A percentile compares a stretch with the other conserved stretches of the same genome.
phyloP scores from a whole-genome alignment of 2,888 invertebrate genomes.

The Falcaria lacertinaria region DNA sequence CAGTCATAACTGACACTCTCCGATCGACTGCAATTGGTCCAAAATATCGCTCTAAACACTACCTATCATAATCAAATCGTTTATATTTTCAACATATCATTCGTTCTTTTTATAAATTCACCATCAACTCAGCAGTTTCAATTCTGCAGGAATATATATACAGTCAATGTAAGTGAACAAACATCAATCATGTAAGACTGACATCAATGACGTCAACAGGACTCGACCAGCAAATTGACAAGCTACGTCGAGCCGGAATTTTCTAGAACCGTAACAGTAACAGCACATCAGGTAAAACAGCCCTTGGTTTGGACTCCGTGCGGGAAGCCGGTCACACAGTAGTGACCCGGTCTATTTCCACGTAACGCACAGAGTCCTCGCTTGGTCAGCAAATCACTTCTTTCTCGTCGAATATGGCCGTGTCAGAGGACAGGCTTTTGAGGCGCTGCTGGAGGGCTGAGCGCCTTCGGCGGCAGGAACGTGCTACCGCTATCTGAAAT shows the following conservation, averaged over 20 bases:
- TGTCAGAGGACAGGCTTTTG: constrained; percentile 89
- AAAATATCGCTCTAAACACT: constrained; percentile 42
- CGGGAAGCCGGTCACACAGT: constrained; percentile 87
- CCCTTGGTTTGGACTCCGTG: constrained; percentile 57
- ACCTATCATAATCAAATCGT: constrained; percentile 25
- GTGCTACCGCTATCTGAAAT: constrained; percentile 59
- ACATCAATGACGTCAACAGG: neutral
- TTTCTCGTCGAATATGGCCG: constrained; percentile 91
- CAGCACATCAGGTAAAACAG: neutral
- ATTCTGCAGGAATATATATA: too few species aligned
- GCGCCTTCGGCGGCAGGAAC: constrained; percentile 83
- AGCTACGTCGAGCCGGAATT: neutral
- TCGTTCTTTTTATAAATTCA: too few species aligned
- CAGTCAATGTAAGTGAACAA: constrained; percentile 12
- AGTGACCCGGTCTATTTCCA: constrained; percentile 93
- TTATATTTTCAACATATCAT: too few species aligned
- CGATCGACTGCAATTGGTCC: constrained; percentile 73
- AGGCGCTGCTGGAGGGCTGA: constrained; percentile 89
- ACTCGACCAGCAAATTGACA: neutral
- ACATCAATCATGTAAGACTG: constrained; percentile 4
- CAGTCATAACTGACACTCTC: constrained; percentile 22
- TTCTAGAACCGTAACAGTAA: neutral
- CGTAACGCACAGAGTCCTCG: constrained; percentile 96
- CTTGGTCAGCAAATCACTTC: constrained; percentile 97
- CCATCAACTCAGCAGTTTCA: too few species aligned